Evolutionary conservation across 1,140 invertebrate genomes (phyloP), one percentile per base, ranked within the genome.

Genomic region (Drosophila lini): DNA sequence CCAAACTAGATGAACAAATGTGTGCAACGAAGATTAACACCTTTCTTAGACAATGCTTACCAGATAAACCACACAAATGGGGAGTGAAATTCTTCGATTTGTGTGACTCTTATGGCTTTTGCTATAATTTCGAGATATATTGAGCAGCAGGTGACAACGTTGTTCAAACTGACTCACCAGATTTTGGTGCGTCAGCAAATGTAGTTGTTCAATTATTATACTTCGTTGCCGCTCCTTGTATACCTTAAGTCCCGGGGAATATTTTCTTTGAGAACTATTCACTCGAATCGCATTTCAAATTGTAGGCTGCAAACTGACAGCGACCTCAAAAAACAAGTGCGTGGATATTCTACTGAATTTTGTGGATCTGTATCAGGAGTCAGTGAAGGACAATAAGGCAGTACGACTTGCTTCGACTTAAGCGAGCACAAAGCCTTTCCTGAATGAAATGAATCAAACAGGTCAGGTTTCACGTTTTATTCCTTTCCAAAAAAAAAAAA

Each of bases 61-160:
- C 31, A 32, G 31, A 32, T 6, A 32, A 32, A 9, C 31, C 31
- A 32, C 31, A 32, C 31, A 32, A 32, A 32, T 32, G 8, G 8
- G 31, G 31, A 9, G 31, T 32, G 9, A 32, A 32, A 32, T 32
- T 32, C 31, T 32, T 32, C 31, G 9, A 32, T 9, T 32, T 32
- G 31, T 9, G 8, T 32, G 31, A 32, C 31, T 32, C 31, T 32
- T 9, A 8, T 8, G 8, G 31, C 31, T 32, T 32, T 9, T 32
- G 31, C 31, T 81, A 74, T 79, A 79, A 65, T 42, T 80, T 63
- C 13, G 50, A 41, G 36, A 63, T 55, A 38, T 48, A 60, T 60
- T 60, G 44, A 16, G 58, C 19, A 34, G 58, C 58, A 47, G 63
- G 55, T 42, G 42, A 67, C 41, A 67, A 67, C 34, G 42, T 67